A percentile compares a stretch with the other conserved stretches of the same genome.
phyloP scores from a whole-genome alignment of 2,113 vertebrate species.

The Riparia riparia region DNA sequence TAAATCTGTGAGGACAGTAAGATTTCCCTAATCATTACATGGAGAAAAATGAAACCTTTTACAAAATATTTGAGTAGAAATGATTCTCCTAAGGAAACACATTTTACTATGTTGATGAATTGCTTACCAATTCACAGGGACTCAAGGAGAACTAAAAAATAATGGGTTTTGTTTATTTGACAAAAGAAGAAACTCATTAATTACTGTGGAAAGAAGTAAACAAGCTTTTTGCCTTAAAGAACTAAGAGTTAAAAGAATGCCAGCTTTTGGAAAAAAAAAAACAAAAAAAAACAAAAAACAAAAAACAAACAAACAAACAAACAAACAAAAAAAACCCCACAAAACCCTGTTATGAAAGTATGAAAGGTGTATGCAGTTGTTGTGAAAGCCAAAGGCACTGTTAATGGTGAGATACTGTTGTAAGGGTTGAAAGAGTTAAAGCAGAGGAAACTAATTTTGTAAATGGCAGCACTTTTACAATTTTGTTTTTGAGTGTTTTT shows the following conservation, averaged over 20 bases:
- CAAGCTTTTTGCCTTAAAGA: not conserved
- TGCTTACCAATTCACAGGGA: not conserved
- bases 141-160: not conserved
- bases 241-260: not conserved
- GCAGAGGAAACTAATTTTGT: not conserved
- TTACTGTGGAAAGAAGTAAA: not conserved
- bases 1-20: not conserved
- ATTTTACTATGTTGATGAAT: not conserved
- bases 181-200: not conserved
- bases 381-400: not conserved
- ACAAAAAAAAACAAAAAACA: no score
- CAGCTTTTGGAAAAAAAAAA: not conserved
- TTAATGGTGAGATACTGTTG: not conserved
- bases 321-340: not conserved
- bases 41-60: not conserved
- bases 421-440: not conserved
- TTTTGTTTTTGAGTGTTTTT: rapidly evolving
- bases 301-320: no score
- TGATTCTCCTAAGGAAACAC: not conserved
- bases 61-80: not conserved
- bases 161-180: not conserved
- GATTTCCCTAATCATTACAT: not conserved
- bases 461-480: not conserved
- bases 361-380: not conserved
- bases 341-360: not conserved